These are phyloP conservation scores for Margaritifera margaritifera DNA, from an alignment of 2,888 invertebrate species.

Conservation along the genomic window DNA sequence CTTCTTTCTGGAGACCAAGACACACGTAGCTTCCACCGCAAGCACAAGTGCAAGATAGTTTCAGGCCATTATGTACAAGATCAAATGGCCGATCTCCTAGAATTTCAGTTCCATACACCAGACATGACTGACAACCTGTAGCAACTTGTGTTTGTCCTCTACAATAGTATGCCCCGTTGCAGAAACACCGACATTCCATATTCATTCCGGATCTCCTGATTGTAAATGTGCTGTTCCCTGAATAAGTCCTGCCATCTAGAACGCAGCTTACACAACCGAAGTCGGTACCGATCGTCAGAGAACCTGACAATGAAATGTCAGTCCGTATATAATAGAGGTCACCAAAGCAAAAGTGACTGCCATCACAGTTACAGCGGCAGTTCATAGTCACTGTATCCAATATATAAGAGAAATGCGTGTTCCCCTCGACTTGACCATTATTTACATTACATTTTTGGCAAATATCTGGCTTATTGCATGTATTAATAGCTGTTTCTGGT, in stretches of 20 bases:
- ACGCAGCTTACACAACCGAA: constrained; percentile 34
- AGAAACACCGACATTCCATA: constrained; percentile 41
- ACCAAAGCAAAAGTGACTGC: constrained; percentile 26
- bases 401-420: constrained; percentile 44
- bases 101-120: constrained; percentile 14
- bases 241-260: constrained; percentile 34
- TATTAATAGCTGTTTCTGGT: constrained; percentile 22
- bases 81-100: constrained; percentile 23
- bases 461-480: constrained; percentile 25
- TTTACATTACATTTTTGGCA: constrained; percentile 49
- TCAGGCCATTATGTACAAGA: constrained; percentile 23
- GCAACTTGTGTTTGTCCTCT: constrained; percentile 17
- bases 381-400: constrained; percentile 28
- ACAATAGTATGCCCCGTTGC: constrained; percentile 42
- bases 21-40: constrained; percentile 30
- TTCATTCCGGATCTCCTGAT: constrained; percentile 18
- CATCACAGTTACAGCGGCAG: constrained; percentile 47
- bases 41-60: constrained; percentile 21
- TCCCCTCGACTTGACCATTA: constrained; percentile 37
- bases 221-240: constrained; percentile 44
- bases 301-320: constrained; percentile 28
- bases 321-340: constrained; percentile 28
- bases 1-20: constrained; percentile 13
- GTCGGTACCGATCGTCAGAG: constrained; percentile 30
- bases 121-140: constrained; percentile 23